Conservation (phyloP, 1,140 invertebrate genomes). For the Drosophila eugracilis region DNA sequence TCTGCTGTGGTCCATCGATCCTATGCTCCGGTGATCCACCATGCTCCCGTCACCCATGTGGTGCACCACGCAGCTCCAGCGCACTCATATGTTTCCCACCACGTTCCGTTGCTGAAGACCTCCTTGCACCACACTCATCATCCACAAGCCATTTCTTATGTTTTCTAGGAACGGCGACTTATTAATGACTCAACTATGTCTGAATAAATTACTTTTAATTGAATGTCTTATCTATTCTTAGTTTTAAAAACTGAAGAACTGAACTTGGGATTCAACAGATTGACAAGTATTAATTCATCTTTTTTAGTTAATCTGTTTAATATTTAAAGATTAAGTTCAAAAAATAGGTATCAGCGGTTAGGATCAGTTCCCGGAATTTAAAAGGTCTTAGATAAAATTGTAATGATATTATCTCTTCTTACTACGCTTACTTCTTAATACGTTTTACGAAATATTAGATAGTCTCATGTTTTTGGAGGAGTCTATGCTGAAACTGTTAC, state of each 20-base stretch:
- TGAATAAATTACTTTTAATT: not conserved
- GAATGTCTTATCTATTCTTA: not conserved
- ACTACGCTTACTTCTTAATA: too few relatives aligned
- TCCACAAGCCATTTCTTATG: slow-evolving; percentile 68
- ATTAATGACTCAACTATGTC: not conserved
- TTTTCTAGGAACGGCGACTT: slow-evolving; percentile 35
- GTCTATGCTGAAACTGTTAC: too few relatives aligned
- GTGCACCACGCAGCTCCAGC: slow-evolving; percentile 59
- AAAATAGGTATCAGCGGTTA: too few relatives aligned
- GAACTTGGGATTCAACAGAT: too few relatives aligned
- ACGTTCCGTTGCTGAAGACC: slow-evolving; percentile 61
- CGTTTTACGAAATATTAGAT: too few relatives aligned
- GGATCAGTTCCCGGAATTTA: too few relatives aligned
- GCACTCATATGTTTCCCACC: slow-evolving; percentile 55
- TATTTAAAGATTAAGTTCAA: too few relatives aligned
- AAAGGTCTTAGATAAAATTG: too few relatives aligned
- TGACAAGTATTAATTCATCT: too few relatives aligned
- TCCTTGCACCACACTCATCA: slow-evolving; percentile 52
- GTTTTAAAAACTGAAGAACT: not conserved
- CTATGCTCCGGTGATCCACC: slow-evolving; percentile 62
- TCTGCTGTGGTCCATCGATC: slow-evolving; percentile 54
- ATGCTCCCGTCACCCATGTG: slow-evolving; percentile 69
- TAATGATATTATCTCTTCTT: too few relatives aligned
- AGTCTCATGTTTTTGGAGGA: too few relatives aligned
- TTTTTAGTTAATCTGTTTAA: too few relatives aligned